Percentiles rank a stretch among this genome's conserved stretches.
phyloP scores from a whole-genome alignment of 2,113 vertebrate genomes.

The Sorex fumeus region DNA sequence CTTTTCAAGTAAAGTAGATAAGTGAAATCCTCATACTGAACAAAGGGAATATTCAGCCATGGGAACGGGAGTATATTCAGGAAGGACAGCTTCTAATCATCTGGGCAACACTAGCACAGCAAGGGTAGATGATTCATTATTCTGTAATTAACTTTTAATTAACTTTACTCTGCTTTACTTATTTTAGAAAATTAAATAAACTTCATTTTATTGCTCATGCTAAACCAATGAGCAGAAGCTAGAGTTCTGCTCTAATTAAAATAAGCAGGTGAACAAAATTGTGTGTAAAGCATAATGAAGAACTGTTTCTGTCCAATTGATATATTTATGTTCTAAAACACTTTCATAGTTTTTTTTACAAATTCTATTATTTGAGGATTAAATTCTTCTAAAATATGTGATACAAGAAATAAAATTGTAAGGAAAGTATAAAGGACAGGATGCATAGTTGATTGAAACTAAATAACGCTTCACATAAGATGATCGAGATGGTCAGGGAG shows the following conservation, averaged over 20 bases:
- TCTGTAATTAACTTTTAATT: slow-evolving; percentile 90
- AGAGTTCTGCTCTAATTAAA: slow-evolving; percentile 86
- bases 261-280: slow-evolving; percentile 85
- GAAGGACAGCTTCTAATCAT: slow-evolving; percentile 84
- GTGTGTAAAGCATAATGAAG: slow-evolving; percentile 83
- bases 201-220: slow-evolving; percentile 86
- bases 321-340: slow-evolving; percentile 79
- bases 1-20: slow-evolving; percentile 23
- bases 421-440: slow-evolving; percentile 55
- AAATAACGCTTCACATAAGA: slow-evolving; percentile 71
- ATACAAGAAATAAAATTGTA: slow-evolving; percentile 77
- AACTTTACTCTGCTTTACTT: slow-evolving; percentile 87
- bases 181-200: slow-evolving; percentile 92
- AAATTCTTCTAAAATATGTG: slow-evolving; percentile 72
- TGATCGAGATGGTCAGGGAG: background rate
- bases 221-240: slow-evolving; percentile 87
- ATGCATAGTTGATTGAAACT: slow-evolving; percentile 67
- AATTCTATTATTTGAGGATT: slow-evolving; percentile 65
- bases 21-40: slow-evolving; percentile 4
- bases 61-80: slow-evolving; percentile 55
- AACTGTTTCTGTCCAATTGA: slow-evolving; percentile 79
- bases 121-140: slow-evolving; percentile 87
- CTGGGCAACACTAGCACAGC: slow-evolving; percentile 83
- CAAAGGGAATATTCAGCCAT: slow-evolving; percentile 8
- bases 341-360: slow-evolving; percentile 75